Evolutionary conservation across 2,888 invertebrate species (phyloP).

Genomic region (Dyspetes luteomarginatus): DNA sequence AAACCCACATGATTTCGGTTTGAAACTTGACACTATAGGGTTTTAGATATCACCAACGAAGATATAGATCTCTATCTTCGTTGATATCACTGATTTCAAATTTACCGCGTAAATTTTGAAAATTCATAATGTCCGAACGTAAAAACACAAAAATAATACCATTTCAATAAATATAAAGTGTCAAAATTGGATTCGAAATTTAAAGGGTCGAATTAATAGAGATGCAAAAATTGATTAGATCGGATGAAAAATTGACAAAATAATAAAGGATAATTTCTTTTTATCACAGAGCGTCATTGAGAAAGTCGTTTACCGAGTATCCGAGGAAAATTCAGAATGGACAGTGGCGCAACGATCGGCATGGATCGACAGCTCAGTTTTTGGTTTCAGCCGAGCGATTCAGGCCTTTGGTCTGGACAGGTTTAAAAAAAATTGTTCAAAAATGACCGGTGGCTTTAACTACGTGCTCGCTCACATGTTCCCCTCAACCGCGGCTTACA

Average conservation of each 20-base stretch:
- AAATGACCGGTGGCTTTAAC: conserved; percentile 94
- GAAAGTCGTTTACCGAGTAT: conserved; percentile 92
- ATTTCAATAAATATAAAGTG: too few species aligned
- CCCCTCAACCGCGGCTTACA: conserved; percentile 83
- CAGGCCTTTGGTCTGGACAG: conserved; percentile 95
- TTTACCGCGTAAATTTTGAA: too few species aligned
- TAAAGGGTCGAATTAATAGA: too few species aligned
- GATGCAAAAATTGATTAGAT: too few species aligned
- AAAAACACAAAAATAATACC: too few species aligned
- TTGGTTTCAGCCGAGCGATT: conserved; percentile 94
- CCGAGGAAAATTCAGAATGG: conserved; percentile 88
- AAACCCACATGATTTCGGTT: too few species aligned
- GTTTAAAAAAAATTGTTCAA: conserved; percentile 93
- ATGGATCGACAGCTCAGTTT: conserved; percentile 95
- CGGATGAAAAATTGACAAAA: not conserved
- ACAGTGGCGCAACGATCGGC: conserved; percentile 93
- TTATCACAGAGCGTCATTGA: conserved; percentile 92
- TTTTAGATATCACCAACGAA: too few species aligned
- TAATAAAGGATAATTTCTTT: not conserved
- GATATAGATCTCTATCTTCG: too few species aligned
- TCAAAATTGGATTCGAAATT: too few species aligned
- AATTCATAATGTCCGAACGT: too few species aligned
- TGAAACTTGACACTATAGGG: too few species aligned
- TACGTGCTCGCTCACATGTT: conserved; percentile 91
- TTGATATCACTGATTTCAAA: too few species aligned